Evolutionary conservation across 1,140 invertebrate species (phyloP), one percentile per base, ranked within the genome.

Genomic region (Temnothorax longispinosus): DNA sequence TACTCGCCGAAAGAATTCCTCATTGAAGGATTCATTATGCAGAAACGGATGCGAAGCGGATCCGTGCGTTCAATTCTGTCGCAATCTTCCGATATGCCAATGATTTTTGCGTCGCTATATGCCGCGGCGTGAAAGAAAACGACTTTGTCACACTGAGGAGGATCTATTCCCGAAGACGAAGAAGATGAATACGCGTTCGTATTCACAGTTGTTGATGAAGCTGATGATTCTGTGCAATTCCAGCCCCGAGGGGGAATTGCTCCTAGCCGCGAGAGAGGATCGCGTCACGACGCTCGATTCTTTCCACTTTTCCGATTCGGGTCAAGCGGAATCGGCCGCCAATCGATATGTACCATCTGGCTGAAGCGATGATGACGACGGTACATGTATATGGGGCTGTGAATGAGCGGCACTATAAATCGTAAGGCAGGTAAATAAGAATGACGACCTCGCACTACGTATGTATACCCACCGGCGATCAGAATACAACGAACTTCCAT

Each of bases 161-260:
- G 47, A 52, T 54, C 47, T 27, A 4, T 80, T 41, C 62, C 77
- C 11, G 47, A 27, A 32, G 75, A 47, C 13, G 50, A 11, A 38
- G 21, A 27, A 72, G 69, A 84, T 41, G n/a, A 52, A 38, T 41
- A 50, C 35, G 15, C 64, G 47, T 41, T 6, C 5, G 50, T 54
- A 38, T 41, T 47, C 27, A n/a, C 15, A 47, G 15, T 38, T 58
- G 32, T 56, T 11, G 35, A 50, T 69, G 71, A 52, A n/a, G 27
- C n/a, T 71, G 87, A 85, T 89, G 60, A 85, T 56, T 85, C 72
- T 84, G 62, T 50, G 11, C 11, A 60, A 67, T 87, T 88, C 60
- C 10, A 71, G 60, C 82, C 82, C 60, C 44, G 69, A 75, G 65
- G 81, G 81, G 81, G 60, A 18, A 35, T 67, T 50, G 41, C 60